A percentile compares a stretch with the other conserved stretches of the same genome.
Conservation (phyloP, 2,888 invertebrate genomes). For the Saturnia pavonia region DNA sequence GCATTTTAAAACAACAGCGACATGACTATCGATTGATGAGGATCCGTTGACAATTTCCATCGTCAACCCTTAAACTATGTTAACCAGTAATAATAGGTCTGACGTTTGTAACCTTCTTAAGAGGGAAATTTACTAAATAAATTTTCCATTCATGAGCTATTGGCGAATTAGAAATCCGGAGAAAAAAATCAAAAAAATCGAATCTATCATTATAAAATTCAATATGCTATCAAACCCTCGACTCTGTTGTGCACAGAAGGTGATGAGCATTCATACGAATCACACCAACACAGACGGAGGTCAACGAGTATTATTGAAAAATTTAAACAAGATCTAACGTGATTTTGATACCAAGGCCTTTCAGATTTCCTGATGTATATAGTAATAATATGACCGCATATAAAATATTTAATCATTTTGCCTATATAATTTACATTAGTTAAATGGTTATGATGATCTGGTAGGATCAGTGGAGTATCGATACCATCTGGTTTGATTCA, state of each 20-base stretch:
- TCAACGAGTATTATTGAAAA: slow-evolving; percentile 5
- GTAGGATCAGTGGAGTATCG: not conserved
- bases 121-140: not conserved
- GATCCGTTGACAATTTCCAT: not conserved
- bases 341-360: not conserved
- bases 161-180: not conserved
- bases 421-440: not conserved
- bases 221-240: not conserved
- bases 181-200: not conserved
- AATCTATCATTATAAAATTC: not conserved
- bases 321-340: not conserved
- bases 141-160: not conserved
- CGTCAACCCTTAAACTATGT: not conserved
- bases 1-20: too few relatives aligned
- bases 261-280: not conserved
- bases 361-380: not conserved
- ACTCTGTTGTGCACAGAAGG: not conserved
- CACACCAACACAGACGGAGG: not conserved
- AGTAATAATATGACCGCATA: not conserved
- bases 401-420: not conserved
- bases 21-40: too few relatives aligned
- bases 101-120: not conserved
- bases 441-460: not conserved
- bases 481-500: not conserved
- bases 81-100: not conserved